These are phyloP conservation scores for Chrysopilus asiliformis DNA, from an alignment of 2,888 invertebrate genomes.

Conservation along the genomic window DNA sequence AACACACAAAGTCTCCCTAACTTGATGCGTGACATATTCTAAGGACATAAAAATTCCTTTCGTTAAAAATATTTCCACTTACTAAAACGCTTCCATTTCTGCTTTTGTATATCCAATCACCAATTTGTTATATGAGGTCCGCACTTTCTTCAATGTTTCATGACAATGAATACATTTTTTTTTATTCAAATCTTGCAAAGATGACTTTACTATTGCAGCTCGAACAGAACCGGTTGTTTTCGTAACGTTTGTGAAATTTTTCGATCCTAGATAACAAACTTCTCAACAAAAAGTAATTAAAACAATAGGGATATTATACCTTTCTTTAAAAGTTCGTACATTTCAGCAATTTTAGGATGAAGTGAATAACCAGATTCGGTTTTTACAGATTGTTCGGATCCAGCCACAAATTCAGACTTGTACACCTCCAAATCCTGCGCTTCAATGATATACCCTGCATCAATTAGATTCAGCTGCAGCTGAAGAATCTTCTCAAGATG, in stretches of 20 bases:
- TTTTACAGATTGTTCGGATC: conserved; percentile 30
- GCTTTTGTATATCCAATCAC: conserved; percentile 24
- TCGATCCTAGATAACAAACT: conserved; percentile 13
- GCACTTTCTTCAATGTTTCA: conserved; percentile 23
- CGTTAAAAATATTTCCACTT: too few relatives aligned
- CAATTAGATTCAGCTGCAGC: conserved; percentile 58
- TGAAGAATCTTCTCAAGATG: conserved; percentile 29
- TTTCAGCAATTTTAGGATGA: conserved; percentile 38
- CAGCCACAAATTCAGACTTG: conserved; percentile 27
- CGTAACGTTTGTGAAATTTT: conserved; percentile 20
- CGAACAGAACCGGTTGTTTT: conserved; percentile 29
- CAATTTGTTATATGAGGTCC: conserved; percentile 27
- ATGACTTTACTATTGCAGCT: conserved; percentile 25
- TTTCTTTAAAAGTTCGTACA: conserved; percentile 32
- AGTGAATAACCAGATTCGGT: conserved; percentile 28
- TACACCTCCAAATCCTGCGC: conserved; percentile 50
- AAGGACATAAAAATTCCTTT: too few relatives aligned
- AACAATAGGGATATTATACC: conserved; percentile 7
- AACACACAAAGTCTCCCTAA: too few relatives aligned
- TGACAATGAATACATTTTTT: conserved; percentile 29
- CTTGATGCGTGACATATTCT: too few relatives aligned
- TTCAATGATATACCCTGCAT: conserved; percentile 58
- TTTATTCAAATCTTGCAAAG: conserved; percentile 20
- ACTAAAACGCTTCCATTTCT: conserved; percentile 21
- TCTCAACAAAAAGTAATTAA: conserved; percentile 9